Evolutionary conservation across 2,888 invertebrate species (phyloP), one percentile per base, ranked within the genome.

Genomic region (Pheosia gnoma): DNA sequence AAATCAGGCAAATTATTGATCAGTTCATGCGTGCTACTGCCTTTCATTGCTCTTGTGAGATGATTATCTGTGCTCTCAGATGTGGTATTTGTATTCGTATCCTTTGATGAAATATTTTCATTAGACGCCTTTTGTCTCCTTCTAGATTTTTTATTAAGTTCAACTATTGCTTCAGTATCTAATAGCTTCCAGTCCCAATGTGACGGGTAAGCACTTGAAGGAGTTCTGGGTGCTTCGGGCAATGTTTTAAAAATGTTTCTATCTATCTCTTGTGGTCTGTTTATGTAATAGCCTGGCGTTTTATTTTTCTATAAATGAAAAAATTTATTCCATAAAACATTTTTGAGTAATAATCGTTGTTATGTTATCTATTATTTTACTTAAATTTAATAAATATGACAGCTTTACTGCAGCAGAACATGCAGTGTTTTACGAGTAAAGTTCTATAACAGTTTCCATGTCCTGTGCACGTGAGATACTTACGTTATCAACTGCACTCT

Each of bases 401-500:
- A 41, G 8, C 3, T 41, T 41, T 41, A 41, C 41, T 41, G 8
- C 6, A 41, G 41, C 8, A 25, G 25, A 25, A 7, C 52, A 36
- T 52, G 25, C 13, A 52, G 36, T 47, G 11, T 11, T 47, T 47
- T 47, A 9, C 4, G 10, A 10, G 47, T 47, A 47, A 10, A 8
- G 6, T 47, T 47, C 11, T 47, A 11, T 53, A 10, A 38, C 10
- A 37, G n/a, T 25, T 25, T 9, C 37, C 4, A 57, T 39, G 57
- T 49, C 11, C 43, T 58, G 9, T 49, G 25, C 3, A 9, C n/a
- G 6, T 56, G 49, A 5, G 49, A 39, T 73, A 86, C 95, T 94
- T 91, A 98, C 98, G 88, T 96, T 96, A 87, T 99, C 98, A 52
- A 96, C 90, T 61, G 95, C 95, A 70, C 96, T 96, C 87, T 98